A percentile compares a stretch with the other conserved stretches of the same genome.
Evolutionary conservation across 2,113 vertebrate genomes (phyloP).

Genomic region (Ivindomyrus marchei): DNA sequence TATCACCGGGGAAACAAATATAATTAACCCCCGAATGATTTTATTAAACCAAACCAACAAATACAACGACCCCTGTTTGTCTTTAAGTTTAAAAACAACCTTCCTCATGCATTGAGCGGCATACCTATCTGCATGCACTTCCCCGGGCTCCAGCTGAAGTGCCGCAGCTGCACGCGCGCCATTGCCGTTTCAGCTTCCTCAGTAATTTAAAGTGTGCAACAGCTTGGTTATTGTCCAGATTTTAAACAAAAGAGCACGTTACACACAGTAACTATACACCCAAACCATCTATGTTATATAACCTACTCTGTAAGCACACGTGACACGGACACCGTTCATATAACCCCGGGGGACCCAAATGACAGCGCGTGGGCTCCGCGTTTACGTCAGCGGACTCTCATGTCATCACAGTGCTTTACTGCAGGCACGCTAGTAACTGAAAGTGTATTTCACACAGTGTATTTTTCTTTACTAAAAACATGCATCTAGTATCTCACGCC

Average conservation of each 20-base stretch:
- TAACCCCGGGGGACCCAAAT: not conserved
- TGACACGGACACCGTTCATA: not conserved
- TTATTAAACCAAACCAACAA: conserved; percentile 2
- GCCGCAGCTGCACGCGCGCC: not conserved
- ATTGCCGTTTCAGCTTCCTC: not conserved
- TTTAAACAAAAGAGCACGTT: not conserved
- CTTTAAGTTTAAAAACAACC: not conserved
- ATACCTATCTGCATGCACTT: not conserved
- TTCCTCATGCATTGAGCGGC: not conserved
- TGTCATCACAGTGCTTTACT: not conserved
- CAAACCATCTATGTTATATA: not conserved
- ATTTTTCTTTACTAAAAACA: not conserved
- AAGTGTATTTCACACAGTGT: not conserved
- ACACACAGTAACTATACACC: not conserved
- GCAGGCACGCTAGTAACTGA: not conserved
- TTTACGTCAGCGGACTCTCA: not conserved
- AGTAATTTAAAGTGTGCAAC: not conserved
- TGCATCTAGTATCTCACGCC: not conserved
- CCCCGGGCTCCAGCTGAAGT: not conserved
- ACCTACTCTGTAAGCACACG: not conserved
- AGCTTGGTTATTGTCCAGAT: not conserved
- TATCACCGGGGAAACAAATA: not conserved
- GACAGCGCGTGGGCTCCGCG: not conserved
- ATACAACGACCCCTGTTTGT: not conserved
- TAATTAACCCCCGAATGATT: not conserved